Evolutionary conservation across 2,888 invertebrate species (phyloP), one percentile per base, ranked within the genome.

Genomic region (Drosophila flavopinicola): DNA sequence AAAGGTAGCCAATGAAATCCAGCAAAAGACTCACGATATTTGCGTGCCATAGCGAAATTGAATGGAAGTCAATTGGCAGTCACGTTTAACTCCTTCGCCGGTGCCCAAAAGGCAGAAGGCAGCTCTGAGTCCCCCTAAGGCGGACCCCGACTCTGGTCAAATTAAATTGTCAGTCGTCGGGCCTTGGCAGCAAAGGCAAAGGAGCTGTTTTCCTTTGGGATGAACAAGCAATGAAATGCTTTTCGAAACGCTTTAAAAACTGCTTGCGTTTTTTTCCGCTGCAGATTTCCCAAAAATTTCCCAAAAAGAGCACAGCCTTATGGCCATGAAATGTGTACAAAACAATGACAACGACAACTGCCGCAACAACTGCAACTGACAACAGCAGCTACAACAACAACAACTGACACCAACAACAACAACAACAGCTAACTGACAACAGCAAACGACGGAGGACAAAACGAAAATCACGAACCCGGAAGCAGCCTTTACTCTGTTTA

Each of bases 391-490:
- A 15, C 38, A 33, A 6, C 13, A 33, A 11, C 32, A 33, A 9
- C 33, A 15, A 0, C 27, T n/a, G 25, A 42, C 56, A 59, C 45
- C 60, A 29, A 7, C 42, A 63, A 29, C 66, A 53, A 20, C 58
- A 41, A 38, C 45, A 47, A 24, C 45, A 47, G 20, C 20, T 3
- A 20, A 64, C 51, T 53, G 65, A 65, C 69, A 66, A 73, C 51
- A 38, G 52, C 45, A 39, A 54, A 20, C 38, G 44, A n/a, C 52
- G 58, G 67, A 73, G 74, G 73, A 80, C 74, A 85, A 89, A 78
- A 77, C 73, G 75, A 87, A 87, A 89, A 89, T 89, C 89, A 89
- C 89, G 89, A 89, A 89, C 89, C 89, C 90, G 89, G 89, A 89
- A 89, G 88, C 88, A 75, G 78, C 38, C 63, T 64, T 61, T 61